Base-by-base conservation (phyloP, 2,888 invertebrate species). In the Eilema griseolum region DNA sequence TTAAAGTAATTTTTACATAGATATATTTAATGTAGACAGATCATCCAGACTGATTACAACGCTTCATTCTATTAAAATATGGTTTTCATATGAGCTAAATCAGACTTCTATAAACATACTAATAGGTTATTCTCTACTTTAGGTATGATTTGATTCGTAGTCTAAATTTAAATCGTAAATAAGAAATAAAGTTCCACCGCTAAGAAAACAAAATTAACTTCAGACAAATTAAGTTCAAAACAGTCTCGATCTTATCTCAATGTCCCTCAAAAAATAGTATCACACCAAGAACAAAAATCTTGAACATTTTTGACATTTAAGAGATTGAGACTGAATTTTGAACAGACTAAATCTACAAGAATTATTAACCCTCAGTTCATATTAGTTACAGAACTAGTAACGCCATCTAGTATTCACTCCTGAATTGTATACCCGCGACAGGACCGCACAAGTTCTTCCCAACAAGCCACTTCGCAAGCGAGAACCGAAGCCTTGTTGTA, bases 361-460 rank as follows among this genome's bases (percentile, higher is more conserved):
- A 37, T 12, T 37, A 37, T 12, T 41, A 16, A 4, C 41, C 41
- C 14, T 41, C 31, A 52, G 28, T 46, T 23, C n/a, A n/a, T 46
- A 12, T 67, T n/a, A 61, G 26, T 69, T 66, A 71, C 14, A 20
- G 14, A 52, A 78, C 85, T 73, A 75, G 77, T 83, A 83, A 67
- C 84, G 86, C 80, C 93, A 93, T 91, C 94, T 95, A 95, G 90
- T 85, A 93, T 77, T 92, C 89, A 0, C 87, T 77, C 67, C 92
- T 89, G 84, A 93, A 95, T 84, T 92, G 86, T 64, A 86, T 92
- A 2, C 89, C 92, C 0, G 94, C 95, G 12, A 93, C 88, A 0
- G 95, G 93, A 2, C 94, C 94, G 72, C 95, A 95, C 4, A 94
- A 88, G 79, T 88, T 92, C 78, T 94, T 94, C 67, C 94, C 93